Percentiles rank a stretch among this genome's conserved stretches.
Conservation (phyloP, 2,797 vertebrate species). For the Arnoldichthys spilopterus region DNA sequence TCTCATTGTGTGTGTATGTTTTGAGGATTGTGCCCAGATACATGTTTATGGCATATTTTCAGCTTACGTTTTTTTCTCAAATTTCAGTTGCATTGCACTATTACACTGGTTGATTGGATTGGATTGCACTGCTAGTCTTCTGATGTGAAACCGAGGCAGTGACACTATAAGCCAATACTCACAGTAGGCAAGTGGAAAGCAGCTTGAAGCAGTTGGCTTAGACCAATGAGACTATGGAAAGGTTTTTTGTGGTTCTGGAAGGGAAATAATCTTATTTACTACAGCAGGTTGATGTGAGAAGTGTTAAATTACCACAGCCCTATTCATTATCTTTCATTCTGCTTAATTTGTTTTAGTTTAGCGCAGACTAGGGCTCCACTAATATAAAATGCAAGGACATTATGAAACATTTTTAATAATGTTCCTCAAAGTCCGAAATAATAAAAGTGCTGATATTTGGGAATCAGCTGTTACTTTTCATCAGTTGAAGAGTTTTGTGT, state of each 20-base stretch:
- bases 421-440: no score
- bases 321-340: not conserved
- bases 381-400: not conserved
- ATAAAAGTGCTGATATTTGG: no score
- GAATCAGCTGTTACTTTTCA: no score
- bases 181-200: constrained; percentile 12
- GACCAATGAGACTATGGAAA: not conserved
- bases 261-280: constrained; percentile 9
- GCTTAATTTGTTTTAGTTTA: not conserved
- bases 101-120: not conserved
- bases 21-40: not conserved
- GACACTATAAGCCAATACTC: not conserved
- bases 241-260: constrained; percentile 7
- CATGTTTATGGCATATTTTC: not conserved
- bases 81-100: not conserved
- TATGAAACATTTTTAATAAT: no score
- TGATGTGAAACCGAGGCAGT: constrained; percentile 16
- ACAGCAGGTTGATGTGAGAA: not conserved
- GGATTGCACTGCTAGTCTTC: not conserved
- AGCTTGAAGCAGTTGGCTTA: not conserved
- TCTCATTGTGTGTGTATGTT: not conserved
- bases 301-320: not conserved
- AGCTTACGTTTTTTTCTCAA: not conserved
- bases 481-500: no score
- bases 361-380: not conserved